Evolutionary conservation across 2,797 vertebrate genomes (phyloP).

Genomic region (Catamblyrhynchus diadema): DNA sequence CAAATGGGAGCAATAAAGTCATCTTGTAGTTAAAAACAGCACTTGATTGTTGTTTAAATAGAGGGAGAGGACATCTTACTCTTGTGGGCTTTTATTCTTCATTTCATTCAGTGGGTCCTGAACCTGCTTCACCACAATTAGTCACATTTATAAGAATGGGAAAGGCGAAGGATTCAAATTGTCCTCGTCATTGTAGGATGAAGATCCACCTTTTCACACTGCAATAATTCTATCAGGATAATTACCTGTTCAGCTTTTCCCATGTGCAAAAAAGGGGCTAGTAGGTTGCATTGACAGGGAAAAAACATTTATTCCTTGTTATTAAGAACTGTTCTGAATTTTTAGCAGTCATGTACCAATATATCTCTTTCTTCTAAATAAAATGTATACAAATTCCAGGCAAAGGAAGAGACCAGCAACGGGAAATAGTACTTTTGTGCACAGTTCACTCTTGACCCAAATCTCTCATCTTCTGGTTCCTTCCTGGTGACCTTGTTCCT

Average conservation of each 20-base stretch:
- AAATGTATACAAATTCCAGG: not conserved
- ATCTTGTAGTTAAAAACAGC: not conserved
- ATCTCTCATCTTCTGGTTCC: not conserved
- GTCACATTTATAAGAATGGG: not conserved
- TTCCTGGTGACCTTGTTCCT: not conserved
- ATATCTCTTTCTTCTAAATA: not conserved
- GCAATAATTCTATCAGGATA: not conserved
- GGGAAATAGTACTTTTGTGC: not conserved
- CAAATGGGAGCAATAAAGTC: not conserved
- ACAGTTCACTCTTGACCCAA: not conserved
- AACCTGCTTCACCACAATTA: not conserved
- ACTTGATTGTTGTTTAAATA: not conserved
- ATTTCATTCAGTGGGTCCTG: not conserved
- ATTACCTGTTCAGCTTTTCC: not conserved
- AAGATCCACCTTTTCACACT: not conserved
- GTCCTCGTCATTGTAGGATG: not conserved
- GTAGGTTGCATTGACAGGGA: not conserved
- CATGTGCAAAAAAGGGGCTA: not conserved
- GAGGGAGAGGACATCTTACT: not conserved
- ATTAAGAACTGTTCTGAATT: not conserved
- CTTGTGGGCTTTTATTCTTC: not conserved
- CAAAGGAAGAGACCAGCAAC: not conserved
- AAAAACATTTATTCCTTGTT: not conserved
- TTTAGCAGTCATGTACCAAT: not conserved
- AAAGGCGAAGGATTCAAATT: not conserved